phyloP scores from a whole-genome alignment of 2,888 invertebrate species.

The Macrophya annulata region DNA sequence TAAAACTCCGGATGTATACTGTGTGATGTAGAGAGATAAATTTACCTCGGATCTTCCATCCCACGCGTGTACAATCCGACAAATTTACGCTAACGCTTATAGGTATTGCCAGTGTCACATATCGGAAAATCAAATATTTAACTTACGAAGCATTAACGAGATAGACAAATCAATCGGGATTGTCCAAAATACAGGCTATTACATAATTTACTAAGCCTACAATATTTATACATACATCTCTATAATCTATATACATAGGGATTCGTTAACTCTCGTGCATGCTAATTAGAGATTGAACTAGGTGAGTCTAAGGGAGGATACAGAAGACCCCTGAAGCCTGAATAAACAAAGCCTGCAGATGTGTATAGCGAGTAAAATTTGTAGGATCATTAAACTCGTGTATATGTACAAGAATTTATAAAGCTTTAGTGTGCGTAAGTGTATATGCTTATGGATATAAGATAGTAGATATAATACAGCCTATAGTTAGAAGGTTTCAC shows the following conservation, averaged over 20 bases:
- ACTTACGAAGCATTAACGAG: not conserved
- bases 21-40: not conserved
- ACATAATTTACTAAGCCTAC: not conserved
- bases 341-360: conserved; percentile 6
- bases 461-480: not conserved
- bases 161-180: not conserved
- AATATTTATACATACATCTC: not conserved
- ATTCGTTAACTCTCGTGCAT: conserved; percentile 5
- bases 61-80: not conserved
- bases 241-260: not conserved
- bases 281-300: conserved; percentile 15
- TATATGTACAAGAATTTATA: not conserved
- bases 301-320: not conserved
- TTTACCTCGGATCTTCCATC: not conserved
- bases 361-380: not conserved
- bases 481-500: not conserved
- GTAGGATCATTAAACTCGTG: not conserved
- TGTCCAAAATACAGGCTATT: not conserved
- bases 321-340: not conserved
- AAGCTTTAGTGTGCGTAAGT: not conserved
- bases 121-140: not conserved
- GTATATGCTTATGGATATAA: not conserved
- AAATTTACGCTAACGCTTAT: not conserved
- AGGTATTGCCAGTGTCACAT: too few relatives aligned
- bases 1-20: not conserved